Conservation (phyloP, 2,888 invertebrate species). For the Rapana venosa region DNA sequence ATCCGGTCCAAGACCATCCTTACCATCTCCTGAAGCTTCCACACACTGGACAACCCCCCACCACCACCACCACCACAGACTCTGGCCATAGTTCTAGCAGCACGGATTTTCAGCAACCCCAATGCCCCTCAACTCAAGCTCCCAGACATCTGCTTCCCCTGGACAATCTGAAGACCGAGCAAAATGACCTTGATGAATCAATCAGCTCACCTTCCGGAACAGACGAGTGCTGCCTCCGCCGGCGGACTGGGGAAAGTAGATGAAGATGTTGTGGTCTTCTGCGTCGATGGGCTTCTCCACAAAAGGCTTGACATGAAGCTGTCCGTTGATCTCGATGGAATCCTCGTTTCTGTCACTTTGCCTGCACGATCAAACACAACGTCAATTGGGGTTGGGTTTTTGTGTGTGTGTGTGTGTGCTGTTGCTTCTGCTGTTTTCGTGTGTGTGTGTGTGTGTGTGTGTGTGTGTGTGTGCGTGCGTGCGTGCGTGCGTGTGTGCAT, state of each 20-base stretch:
- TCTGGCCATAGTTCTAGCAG: not conserved
- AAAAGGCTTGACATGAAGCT: constrained; percentile 96
- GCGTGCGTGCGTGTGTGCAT: not conserved
- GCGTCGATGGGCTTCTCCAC: constrained; percentile 99
- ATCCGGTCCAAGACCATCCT: not conserved
- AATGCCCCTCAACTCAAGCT: not conserved
- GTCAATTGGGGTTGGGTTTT: not conserved
- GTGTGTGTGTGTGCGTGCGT: not conserved
- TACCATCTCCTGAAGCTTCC: not conserved
- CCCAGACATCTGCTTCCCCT: not conserved
- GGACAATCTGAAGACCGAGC: not conserved
- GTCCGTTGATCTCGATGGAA: constrained; percentile 97
- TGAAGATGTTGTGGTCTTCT: constrained; percentile 99
- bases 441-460: constrained; percentile 7
- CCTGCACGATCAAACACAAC: constrained; percentile 81
- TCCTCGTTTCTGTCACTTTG: constrained; percentile 90
- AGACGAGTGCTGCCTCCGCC: constrained; percentile 97
- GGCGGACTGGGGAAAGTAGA: constrained; percentile 98
- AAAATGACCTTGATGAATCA: too few relatives aligned
- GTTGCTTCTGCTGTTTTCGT: not conserved
- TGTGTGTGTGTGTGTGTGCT: not conserved
- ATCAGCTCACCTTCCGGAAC: constrained; percentile 90
- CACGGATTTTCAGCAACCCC: not conserved
- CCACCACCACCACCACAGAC: not conserved
- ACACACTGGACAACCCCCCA: not conserved